Base-by-base conservation (phyloP, 2,797 vertebrate genomes). In the Acipenser oxyrinchus region DNA sequence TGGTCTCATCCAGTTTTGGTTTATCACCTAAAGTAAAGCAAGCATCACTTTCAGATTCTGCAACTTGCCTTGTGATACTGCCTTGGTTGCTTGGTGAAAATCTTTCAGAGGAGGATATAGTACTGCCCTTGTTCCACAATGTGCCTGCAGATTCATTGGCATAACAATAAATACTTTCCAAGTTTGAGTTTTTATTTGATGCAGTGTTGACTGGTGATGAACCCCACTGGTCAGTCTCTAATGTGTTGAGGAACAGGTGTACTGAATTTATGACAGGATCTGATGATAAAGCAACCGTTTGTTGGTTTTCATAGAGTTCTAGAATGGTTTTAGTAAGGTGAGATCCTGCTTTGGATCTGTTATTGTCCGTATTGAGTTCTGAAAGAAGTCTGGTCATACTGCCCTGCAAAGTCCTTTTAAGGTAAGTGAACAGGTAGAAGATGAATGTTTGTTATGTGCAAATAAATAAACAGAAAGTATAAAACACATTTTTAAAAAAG, bases 381-480 rank as follows among this genome's bases (percentile, higher is more conserved):
- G 81, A 79, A 1, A 86, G 78, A 62, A 91, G 80, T 67, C 84
- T 87, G 71, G 82, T 80, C 81, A 88, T 88, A 60, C 81, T 89
- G 73, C 72, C 79, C 72, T 92, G 90, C 71, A 93, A 76, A 65
- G 82, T 87, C 80, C 92, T 93, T 83, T 79, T 62, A 73, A 72
- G 60, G 80, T 9, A 51, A 11, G 13, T 18, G 8, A 37, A 9
- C 15, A 53, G 9, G 48, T 18, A 23, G 52, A 58, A 59, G 57
- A 60, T 18, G 7, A 53, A 11, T 5, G 48, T 23, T 13, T n/a
- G 18, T 15, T 15, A 67, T 11, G 18, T 60, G 10, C 23, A 10
- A 51, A 67, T 11, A 37, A 51, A 67, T 49, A 49, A 15, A n/a
- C 6, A 13, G 6, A 48, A 13, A 11, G 10, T 6, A 53, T 11